Evolutionary conservation across 2,113 vertebrate species (phyloP), one percentile per base, ranked within the genome.

Genomic region (Pteronura brasiliensis): DNA sequence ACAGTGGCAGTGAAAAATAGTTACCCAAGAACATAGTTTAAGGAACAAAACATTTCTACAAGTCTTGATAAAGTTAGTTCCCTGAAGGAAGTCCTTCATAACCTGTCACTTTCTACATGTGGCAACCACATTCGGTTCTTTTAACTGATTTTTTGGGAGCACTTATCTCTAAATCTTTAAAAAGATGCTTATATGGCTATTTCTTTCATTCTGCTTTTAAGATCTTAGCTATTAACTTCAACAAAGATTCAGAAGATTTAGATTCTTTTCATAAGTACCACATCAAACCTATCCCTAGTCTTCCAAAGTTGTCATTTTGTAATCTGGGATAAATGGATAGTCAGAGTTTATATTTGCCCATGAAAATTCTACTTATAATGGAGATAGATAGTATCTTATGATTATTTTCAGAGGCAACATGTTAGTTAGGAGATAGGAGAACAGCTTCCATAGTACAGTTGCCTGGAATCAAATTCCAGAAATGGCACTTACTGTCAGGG

Each of bases 91-190:
- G 69, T 65, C 20, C 13, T 9, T 6, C 1, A 29, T 18, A 77
- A 6, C 18, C 44, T 92, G 13, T 11, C 9, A 59, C 92, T 93
- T 94, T 63, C 67, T 82, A 52, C 12, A 49, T 74, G 7, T 69
- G 18, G 57, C 39, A 82, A 59, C 5, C 7, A 47, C 49, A 39
- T 94, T 95, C 6, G 23, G 52, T 88, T 89, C 29, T 96, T 88
- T 82, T 90, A 74, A 49, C 36, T 79, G 10, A 52, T 67, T 57
- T 92, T 39, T 47, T 9, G 1, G 8, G 27, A n/a, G 23, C 0
- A 76, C 7, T 96, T 95, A 79, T 39, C 29, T 92, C 14, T 55
- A 88, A 88, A 42, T 93, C 36, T 96, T n/a, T 93, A 77, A 84
- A 97, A 95, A 71, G 3, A 71, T 74, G 4, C 5, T 72, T 79